Base-by-base conservation (phyloP, 2,888 invertebrate species). In the Hyalella azteca region DNA sequence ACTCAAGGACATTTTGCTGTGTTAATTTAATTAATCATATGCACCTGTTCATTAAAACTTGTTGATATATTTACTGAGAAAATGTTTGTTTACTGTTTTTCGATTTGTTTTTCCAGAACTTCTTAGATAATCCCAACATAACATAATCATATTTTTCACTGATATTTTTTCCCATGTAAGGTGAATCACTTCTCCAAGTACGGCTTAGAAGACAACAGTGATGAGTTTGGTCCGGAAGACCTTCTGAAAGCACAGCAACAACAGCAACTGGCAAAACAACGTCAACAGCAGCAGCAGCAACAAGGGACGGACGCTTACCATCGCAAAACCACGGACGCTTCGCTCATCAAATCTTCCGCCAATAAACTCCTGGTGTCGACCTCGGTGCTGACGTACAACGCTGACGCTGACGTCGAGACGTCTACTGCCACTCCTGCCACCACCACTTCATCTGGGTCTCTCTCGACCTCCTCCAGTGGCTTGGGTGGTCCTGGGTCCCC, bases 131-230 rank as follows among this genome's bases (percentile, higher is more conserved):
- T n/a, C n/a, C n/a, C n/a, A n/a, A n/a, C n/a, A n/a, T n/a, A n/a
- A n/a, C n/a, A n/a, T n/a, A n/a, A n/a, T n/a, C n/a, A n/a, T n/a
- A n/a, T n/a, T n/a, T n/a, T n/a, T n/a, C n/a, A n/a, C n/a, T n/a
- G n/a, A n/a, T n/a, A n/a, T 26, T 59, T 79, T 26, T 22, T 22
- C n/a, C 79, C 78, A 76, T 85, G 85, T 1, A 87, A 93, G 92
- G 95, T 95, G 73, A 93, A 95, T 80, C 97, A 97, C 88, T 97
- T 97, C 88, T 96, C 97, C 22, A 97, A 96, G 87, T 98, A 97
- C 87, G 95, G 95, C 0, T 88, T 95, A 2, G 92, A 92, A 13
- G 97, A 97, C 85, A 94, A 95, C 0, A 96, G 96, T 84, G 97
- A 95, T 3, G 93, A 93, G 45, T 90, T 89, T 45, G 80, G 89